Base-by-base conservation (phyloP, 2,888 invertebrate genomes). In the Buathra laborator region DNA sequence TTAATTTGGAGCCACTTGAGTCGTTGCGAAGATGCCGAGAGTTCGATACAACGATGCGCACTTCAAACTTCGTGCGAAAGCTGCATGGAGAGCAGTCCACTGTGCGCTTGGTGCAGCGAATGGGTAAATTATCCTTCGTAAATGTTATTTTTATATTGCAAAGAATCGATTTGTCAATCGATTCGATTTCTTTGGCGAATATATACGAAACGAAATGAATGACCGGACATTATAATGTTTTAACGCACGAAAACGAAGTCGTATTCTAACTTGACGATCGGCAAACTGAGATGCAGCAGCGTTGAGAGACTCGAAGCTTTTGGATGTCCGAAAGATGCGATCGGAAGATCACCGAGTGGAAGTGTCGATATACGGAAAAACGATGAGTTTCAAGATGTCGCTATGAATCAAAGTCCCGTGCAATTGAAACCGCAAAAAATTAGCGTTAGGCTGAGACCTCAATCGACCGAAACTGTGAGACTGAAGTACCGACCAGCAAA, bases 401-500 rank as follows among this genome's bases (percentile, higher is more conserved):
- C 91, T 14, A 88, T 94, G 0, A 90, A 93, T 9, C 94, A 94
- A 56, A 94, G 94, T 16, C 95, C 95, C 3, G 95, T 96, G 67
- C 97, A 97, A 92, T 95, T 97, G 68, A 95, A 95, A 87, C 97
- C 96, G 1, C 97, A 97, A 92, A 95, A 93, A 86, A 93, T 96
- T 29, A 94, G 94, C 48, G 90, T 97, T 0, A 95, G 95, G 76
- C 93, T 97, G 46, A 95, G 96, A 89, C 95, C 96, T 90, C 96
- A 95, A 24, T 95, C 96, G 88, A 95, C 96, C 0, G 94, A 95
- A 88, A 95, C 94, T 86, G 93, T 97, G 62, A 94, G 95, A 86
- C 95, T 97, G 87, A 94, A 95, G n/a, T 97, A 96, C 90, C 95
- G 96, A 74, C 96, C 97, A 72, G 97, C 98, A 10, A 91, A 90